Percentiles rank a stretch among this genome's conserved stretches.
These are phyloP conservation scores for Ecdyonurus torrentis DNA, from an alignment of 2,888 invertebrate species.

Conservation along the genomic window DNA sequence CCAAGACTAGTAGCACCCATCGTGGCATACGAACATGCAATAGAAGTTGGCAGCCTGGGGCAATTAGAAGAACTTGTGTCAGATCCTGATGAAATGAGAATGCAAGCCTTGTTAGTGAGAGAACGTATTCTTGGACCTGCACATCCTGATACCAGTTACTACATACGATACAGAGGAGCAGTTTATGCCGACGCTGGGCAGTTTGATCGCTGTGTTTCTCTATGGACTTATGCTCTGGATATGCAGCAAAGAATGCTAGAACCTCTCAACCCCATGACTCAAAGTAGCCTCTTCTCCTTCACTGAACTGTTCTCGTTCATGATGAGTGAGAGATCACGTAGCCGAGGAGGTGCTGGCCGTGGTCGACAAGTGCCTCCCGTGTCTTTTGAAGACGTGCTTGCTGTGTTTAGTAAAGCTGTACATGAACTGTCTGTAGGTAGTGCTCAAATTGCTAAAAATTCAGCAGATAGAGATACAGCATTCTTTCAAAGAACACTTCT, in stretches of 20 bases:
- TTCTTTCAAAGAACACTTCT: constrained; percentile 55
- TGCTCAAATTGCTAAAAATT: constrained; percentile 16
- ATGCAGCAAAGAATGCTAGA: constrained; percentile 90
- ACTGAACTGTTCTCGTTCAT: constrained; percentile 90
- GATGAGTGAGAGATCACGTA: constrained; percentile 67
- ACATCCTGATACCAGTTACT: constrained; percentile 94
- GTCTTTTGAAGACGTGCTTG: constrained; percentile 62
- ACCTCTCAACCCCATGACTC: constrained; percentile 86
- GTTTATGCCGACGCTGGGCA: constrained; percentile 91
- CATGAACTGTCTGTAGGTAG: constrained; percentile 25
- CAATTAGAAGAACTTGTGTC: constrained; percentile 72
- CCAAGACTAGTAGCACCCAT: constrained; percentile 50
- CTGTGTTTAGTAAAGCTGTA: constrained; percentile 67
- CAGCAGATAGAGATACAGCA: constrained; percentile 16
- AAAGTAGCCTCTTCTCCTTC: constrained; percentile 84
- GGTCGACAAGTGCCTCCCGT: constrained; percentile 64
- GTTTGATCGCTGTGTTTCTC: constrained; percentile 71
- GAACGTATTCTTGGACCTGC: constrained; percentile 86
- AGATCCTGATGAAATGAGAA: constrained; percentile 91
- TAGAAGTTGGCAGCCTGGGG: constrained; percentile 62
- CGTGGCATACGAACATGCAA: constrained; percentile 75
- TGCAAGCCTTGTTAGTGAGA: constrained; percentile 80
- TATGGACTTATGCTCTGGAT: constrained; percentile 94
- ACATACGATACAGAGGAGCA: constrained; percentile 83
- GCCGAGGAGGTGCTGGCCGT: constrained; percentile 20